Conservation (phyloP, 2,113 vertebrate genomes). For the Boulengerochromis microlepis region DNA sequence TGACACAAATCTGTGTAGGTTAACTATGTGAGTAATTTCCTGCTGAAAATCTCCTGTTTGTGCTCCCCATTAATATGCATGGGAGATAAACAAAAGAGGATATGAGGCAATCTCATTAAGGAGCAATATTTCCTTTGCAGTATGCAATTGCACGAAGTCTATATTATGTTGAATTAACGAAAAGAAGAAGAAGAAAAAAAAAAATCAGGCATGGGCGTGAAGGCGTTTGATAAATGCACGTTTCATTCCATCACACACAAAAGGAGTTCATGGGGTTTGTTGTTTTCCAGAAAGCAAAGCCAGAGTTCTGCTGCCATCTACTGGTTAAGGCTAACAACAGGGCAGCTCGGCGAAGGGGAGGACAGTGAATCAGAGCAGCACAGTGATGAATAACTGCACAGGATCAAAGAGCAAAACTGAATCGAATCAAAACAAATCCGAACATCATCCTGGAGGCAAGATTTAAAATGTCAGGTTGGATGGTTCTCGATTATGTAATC, state of each 20-base stretch:
- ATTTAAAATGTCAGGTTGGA: not conserved
- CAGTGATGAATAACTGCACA: not conserved
- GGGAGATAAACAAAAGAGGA: conserved; percentile 13
- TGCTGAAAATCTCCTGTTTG: not conserved
- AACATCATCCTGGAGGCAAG: not conserved
- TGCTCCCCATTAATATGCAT: not conserved
- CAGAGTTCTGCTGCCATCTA: conserved; percentile 66
- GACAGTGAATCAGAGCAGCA: not conserved
- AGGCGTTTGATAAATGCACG: not conserved
- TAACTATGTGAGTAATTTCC: conserved; percentile 27
- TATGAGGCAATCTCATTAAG: conserved; percentile 5
- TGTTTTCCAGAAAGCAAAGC: not conserved
- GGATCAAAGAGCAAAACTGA: not conserved
- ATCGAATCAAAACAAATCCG: not conserved
- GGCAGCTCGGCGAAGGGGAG: not conserved
- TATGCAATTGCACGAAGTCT: not conserved
- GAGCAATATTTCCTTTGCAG: conserved; percentile 22
- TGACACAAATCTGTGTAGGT: not conserved
- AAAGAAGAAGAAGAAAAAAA: not conserved
- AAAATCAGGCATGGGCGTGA: not conserved
- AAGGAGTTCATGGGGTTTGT: not conserved
- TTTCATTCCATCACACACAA: not conserved
- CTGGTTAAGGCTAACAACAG: conserved; percentile 5
- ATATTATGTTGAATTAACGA: not conserved
- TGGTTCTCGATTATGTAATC: not conserved